phyloP scores from a whole-genome alignment of 2,888 invertebrate species.

The Cremastinae sp. region DNA sequence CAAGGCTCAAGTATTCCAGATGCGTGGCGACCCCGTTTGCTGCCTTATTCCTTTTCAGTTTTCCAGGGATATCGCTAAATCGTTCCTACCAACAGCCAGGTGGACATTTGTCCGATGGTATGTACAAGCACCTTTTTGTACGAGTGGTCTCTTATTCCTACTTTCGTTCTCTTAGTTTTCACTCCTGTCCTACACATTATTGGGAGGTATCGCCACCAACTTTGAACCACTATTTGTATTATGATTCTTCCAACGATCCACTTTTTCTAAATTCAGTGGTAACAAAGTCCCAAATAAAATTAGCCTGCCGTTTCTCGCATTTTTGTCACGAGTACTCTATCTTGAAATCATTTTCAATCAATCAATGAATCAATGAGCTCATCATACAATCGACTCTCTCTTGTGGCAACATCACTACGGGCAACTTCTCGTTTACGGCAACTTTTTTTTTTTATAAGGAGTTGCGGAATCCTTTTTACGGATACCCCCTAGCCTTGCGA shows the following conservation, averaged over 20 bases:
- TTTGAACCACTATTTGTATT: constrained; percentile 35
- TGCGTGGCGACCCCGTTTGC: constrained; percentile 43
- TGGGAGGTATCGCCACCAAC: constrained; percentile 38
- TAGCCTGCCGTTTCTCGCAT: constrained; percentile 43
- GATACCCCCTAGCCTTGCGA: too few relatives aligned
- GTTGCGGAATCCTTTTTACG: background rate
- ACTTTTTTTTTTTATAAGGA: too few relatives aligned
- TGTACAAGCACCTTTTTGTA: constrained; percentile 38
- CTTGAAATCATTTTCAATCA: too few relatives aligned
- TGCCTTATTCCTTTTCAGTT: background rate
- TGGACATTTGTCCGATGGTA: constrained; percentile 58
- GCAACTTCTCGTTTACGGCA: too few relatives aligned
- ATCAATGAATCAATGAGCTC: too few relatives aligned
- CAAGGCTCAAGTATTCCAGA: constrained; percentile 27
- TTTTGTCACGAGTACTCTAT: too few relatives aligned
- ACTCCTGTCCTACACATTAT: constrained; percentile 56
- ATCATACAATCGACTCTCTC: too few relatives aligned
- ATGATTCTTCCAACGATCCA: constrained; percentile 29
- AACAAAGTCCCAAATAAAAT: constrained; percentile 56
- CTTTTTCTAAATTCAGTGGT: constrained; percentile 21
- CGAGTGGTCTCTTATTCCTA: constrained; percentile 26
- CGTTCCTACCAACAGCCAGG: constrained; percentile 47
- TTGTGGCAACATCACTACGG: too few relatives aligned
- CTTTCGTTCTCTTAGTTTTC: constrained; percentile 25
- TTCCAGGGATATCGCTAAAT: constrained; percentile 1